Conservation (phyloP, 2,888 invertebrate species). For the Panopea generosa region DNA sequence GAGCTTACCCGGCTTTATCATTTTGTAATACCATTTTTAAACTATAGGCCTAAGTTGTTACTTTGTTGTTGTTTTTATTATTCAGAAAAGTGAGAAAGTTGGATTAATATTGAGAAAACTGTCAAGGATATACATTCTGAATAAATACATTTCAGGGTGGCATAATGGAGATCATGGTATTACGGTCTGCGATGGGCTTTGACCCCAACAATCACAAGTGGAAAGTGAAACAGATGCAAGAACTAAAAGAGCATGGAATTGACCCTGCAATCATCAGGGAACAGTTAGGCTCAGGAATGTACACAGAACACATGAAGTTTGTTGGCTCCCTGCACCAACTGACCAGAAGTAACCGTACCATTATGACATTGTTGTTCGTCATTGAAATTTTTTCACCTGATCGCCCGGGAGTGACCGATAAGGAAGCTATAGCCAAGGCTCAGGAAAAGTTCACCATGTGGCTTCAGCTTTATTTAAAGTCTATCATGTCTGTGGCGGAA, state of each 20-base stretch:
- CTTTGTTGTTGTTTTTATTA: no score
- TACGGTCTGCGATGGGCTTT: conserved; percentile 85
- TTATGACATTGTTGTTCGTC: conserved; percentile 84
- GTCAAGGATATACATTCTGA: no score
- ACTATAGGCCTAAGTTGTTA: no score
- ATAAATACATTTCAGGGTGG: conserved; percentile 80
- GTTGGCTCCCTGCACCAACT: conserved; percentile 84
- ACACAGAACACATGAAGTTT: conserved; percentile 85
- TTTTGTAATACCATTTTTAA: no score
- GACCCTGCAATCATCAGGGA: conserved; percentile 71
- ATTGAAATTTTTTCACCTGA: conserved; percentile 86
- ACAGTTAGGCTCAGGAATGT: conserved; percentile 79
- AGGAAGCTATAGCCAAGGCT: conserved; percentile 78
- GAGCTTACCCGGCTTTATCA: no score
- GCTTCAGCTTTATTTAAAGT: conserved; percentile 92
- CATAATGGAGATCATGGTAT: conserved; percentile 85
- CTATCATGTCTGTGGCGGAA: conserved; percentile 90
- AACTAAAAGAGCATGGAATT: conserved; percentile 59
- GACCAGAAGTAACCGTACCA: conserved; percentile 84
- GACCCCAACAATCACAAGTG: conserved; percentile 77
- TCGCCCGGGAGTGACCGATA: conserved; percentile 81
- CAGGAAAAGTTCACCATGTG: conserved; percentile 91
- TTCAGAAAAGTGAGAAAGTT: no score
- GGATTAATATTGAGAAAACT: no score
- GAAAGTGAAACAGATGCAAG: conserved; percentile 65